phyloP scores from a whole-genome alignment of 2,113 vertebrate genomes.

The Guaruba guarouba region DNA sequence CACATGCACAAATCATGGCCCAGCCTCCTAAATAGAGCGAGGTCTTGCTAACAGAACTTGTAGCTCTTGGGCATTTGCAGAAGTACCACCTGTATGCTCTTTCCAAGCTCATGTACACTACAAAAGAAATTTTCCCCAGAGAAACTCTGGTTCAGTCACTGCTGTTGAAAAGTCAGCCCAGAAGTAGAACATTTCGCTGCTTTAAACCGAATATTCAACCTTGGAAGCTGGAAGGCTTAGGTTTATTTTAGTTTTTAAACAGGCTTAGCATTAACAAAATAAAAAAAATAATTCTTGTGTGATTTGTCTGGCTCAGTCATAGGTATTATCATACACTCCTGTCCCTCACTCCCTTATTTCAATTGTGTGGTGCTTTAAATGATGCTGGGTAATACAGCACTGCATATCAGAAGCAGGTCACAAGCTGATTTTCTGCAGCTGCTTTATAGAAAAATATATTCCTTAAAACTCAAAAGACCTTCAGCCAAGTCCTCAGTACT shows the following conservation, averaged over 20 bases:
- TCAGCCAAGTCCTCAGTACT: not conserved
- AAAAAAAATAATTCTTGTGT: not conserved
- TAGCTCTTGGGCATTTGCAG: not conserved
- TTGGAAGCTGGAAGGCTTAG: not conserved
- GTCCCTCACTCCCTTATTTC: not conserved
- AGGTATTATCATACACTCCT: not conserved
- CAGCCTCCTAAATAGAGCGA: not conserved
- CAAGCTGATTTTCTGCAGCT: slow-evolving; percentile 13
- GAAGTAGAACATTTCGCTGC: not conserved
- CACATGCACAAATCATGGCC: not conserved
- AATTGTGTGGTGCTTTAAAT: not conserved
- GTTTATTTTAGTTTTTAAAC: not conserved
- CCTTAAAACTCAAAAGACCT: slow-evolving; percentile 6
- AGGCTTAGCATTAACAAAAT: not conserved
- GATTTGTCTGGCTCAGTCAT: not conserved
- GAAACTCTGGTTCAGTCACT: not conserved
- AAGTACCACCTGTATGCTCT: not conserved
- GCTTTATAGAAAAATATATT: not conserved
- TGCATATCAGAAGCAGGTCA: slow-evolving; percentile 6
- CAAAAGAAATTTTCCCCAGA: not conserved
- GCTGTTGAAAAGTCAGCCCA: not conserved
- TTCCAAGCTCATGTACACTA: not conserved
- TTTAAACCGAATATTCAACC: not conserved
- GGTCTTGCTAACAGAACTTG: not conserved
- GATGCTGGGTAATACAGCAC: not conserved